phyloP scores from a whole-genome alignment of 30 jellyfish, hydroid and myxozoan species.

The Pseudorhiza aurosa region DNA sequence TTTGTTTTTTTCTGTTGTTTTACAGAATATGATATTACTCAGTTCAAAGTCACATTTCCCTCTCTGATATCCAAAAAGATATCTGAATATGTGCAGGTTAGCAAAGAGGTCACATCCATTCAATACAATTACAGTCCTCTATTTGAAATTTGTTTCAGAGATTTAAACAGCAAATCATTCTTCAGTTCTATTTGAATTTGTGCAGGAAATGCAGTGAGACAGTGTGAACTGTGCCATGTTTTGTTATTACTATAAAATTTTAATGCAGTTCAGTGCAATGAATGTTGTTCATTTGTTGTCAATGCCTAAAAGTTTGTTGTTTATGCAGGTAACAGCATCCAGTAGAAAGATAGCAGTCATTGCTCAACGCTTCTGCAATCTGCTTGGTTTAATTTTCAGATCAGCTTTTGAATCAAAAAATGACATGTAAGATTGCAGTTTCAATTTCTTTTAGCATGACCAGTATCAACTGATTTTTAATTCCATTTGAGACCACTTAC shows the following conservation, averaged over 20 bases:
- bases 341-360: background rate
- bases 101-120: too few relatives aligned
- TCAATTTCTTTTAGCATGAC: too few relatives aligned
- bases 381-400: conserved; percentile 32
- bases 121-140: too few relatives aligned
- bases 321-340: conserved; percentile 42
- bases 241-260: too few relatives aligned
- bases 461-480: too few relatives aligned
- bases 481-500: too few relatives aligned
- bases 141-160: too few relatives aligned
- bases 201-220: too few relatives aligned
- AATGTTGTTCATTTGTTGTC: background rate
- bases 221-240: too few relatives aligned
- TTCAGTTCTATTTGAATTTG: too few relatives aligned
- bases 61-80: conserved; percentile 17
- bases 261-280: background rate
- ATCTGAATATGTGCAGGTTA: conserved; percentile 15
- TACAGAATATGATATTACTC: conserved; percentile 29
- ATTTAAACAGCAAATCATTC: too few relatives aligned
- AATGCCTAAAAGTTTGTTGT: background rate
- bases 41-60: conserved; percentile 25
- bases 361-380: conserved; percentile 24
- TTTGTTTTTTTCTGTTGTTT: background rate
- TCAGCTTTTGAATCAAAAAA: conserved; percentile 3
- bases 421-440: conserved; percentile 20